Percentiles rank a stretch among this genome's conserved stretches.
These are phyloP conservation scores for Cancer borealis DNA, from an alignment of 2,888 invertebrate genomes.

Conservation along the genomic window DNA sequence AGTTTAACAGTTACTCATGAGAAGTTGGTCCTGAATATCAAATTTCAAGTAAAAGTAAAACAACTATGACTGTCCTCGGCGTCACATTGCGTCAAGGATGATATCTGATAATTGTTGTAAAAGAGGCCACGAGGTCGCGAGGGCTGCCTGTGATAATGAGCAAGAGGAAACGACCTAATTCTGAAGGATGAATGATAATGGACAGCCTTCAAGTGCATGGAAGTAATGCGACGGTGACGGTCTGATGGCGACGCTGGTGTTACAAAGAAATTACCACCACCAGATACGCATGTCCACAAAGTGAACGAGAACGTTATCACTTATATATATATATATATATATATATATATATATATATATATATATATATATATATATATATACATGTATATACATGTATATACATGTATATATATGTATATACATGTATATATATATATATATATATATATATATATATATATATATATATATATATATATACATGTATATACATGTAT, in stretches of 20 bases:
- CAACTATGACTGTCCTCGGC: neutral
- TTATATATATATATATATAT: neutral
- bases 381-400: slow-evolving; percentile 47
- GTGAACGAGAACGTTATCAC: no score
- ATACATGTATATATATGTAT: slow-evolving; percentile 52
- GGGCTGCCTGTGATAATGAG: neutral
- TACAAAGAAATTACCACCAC: no score
- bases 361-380: slow-evolving; percentile 62
- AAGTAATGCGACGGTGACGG: neutral
- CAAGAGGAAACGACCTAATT: neutral
- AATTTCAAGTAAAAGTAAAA: neutral
- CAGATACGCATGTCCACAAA: no score
- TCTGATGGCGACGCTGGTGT: neutral
- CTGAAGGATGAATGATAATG: neutral
- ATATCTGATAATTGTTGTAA: neutral
- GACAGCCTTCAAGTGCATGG: neutral
- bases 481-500: no score
- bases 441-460: slow-evolving; percentile 44
- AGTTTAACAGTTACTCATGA: neutral
- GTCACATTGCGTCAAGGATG: neutral
- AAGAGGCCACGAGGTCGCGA: neutral
- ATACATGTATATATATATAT: slow-evolving; percentile 47
- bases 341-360: slow-evolving; percentile 62
- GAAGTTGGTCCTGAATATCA: neutral
- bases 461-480: neutral